A percentile compares a stretch with the other conserved stretches of the same genome.
phyloP scores from a whole-genome alignment of 2,113 vertebrate genomes.

The Fregata magnificens region DNA sequence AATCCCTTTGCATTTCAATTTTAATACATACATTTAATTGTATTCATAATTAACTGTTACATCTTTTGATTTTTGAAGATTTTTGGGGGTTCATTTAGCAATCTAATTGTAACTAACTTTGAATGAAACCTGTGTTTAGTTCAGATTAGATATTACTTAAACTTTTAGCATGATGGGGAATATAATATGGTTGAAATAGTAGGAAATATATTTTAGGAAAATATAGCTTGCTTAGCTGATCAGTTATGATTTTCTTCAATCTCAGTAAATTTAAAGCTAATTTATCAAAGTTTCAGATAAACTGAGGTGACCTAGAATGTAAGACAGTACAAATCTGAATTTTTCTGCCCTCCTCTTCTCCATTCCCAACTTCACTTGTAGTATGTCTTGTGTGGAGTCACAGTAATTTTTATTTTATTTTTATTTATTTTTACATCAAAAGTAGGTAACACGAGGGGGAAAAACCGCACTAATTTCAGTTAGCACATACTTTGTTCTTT shows the following conservation, averaged over 20 bases:
- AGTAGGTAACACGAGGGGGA: constrained; percentile 20
- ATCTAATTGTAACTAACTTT: background rate
- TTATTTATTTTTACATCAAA: constrained; percentile 33
- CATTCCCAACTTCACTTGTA: background rate
- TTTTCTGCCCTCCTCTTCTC: background rate
- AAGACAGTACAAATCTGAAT: background rate
- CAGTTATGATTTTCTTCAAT: background rate
- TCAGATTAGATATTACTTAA: background rate
- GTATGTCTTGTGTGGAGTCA: background rate
- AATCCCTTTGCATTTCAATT: background rate
- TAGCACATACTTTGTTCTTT: constrained; percentile 67
- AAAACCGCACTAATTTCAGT: constrained; percentile 51
- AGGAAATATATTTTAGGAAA: background rate
- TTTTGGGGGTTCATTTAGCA: background rate
- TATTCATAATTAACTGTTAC: background rate
- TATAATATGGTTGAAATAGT: background rate
- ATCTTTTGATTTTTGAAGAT: background rate
- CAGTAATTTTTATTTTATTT: background rate
- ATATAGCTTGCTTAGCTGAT: background rate
- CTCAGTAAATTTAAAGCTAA: background rate
- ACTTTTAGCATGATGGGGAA: background rate
- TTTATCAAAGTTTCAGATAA: background rate
- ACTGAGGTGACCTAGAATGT: background rate
- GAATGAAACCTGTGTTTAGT: background rate
- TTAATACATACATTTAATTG: background rate